A percentile compares a stretch with the other conserved stretches of the same genome.
These are phyloP conservation scores for Anarrhichthys ocellatus DNA, from an alignment of 2,113 vertebrate species.

Conservation along the genomic window DNA sequence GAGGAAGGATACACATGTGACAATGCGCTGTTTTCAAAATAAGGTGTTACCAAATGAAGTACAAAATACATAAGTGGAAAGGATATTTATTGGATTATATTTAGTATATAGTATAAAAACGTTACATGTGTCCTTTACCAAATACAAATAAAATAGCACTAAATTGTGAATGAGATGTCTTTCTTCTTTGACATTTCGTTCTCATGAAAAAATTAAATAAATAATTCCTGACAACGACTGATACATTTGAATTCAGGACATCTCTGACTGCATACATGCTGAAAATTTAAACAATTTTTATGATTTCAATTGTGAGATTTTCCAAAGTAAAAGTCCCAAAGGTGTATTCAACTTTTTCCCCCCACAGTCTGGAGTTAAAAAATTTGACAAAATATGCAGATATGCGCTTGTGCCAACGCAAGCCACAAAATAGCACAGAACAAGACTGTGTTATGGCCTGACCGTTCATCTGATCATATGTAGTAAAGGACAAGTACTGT, in stretches of 20 bases:
- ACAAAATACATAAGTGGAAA: background rate
- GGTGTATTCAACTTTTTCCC: too few relatives aligned
- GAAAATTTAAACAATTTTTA: too few relatives aligned
- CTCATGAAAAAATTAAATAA: background rate
- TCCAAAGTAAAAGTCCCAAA: too few relatives aligned
- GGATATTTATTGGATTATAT: background rate
- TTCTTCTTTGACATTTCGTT: background rate
- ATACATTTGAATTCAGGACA: background rate
- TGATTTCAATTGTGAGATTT: too few relatives aligned
- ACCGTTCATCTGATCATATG: background rate
- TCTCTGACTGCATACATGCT: background rate
- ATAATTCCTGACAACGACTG: background rate
- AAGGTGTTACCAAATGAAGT: background rate
- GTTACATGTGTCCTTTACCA: background rate
- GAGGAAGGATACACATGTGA: background rate
- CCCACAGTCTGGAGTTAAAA: too few relatives aligned
- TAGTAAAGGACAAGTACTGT: too few relatives aligned
- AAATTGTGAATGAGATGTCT: background rate
- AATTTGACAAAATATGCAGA: too few relatives aligned
- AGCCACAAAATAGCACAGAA: background rate
- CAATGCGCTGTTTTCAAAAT: background rate
- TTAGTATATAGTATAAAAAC: background rate
- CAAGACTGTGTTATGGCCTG: background rate
- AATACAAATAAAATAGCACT: background rate
- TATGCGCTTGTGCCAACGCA: background rate